These are phyloP conservation scores for Gavia stellata DNA, from an alignment of 2,113 vertebrate genomes.

Conservation along the genomic window DNA sequence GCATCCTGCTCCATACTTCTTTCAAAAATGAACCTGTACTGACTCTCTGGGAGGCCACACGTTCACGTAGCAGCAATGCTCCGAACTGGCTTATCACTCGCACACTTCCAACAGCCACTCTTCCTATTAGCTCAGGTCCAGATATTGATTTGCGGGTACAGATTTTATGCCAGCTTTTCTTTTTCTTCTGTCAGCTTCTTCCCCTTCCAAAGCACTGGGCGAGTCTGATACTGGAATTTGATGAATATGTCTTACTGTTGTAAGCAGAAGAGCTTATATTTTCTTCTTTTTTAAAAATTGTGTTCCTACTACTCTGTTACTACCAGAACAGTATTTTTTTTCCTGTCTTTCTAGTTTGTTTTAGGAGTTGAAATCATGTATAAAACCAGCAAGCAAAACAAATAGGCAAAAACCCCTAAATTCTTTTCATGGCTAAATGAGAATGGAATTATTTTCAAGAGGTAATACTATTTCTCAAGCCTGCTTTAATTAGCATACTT, in stretches of 20 bases:
- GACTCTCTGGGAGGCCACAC: slow-evolving; percentile 83
- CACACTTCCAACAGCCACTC: slow-evolving; percentile 68
- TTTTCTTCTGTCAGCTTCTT: neutral
- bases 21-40: slow-evolving; percentile 52
- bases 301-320: neutral
- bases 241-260: neutral
- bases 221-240: neutral
- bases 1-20: neutral
- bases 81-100: slow-evolving; percentile 68
- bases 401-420: neutral
- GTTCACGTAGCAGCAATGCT: slow-evolving; percentile 71
- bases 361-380: neutral
- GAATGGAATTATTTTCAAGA: neutral
- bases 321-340: neutral
- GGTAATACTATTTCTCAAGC: neutral
- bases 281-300: neutral
- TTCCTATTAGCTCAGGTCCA: slow-evolving; percentile 66
- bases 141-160: slow-evolving; percentile 73
- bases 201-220: neutral
- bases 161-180: neutral
- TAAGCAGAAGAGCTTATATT: neutral
- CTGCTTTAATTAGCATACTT: neutral
- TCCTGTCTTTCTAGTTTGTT: neutral
- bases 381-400: neutral
- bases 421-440: neutral